These are phyloP conservation scores for Lepidothrix coronata DNA, from an alignment of 2,113 vertebrate genomes.

Conservation along the genomic window DNA sequence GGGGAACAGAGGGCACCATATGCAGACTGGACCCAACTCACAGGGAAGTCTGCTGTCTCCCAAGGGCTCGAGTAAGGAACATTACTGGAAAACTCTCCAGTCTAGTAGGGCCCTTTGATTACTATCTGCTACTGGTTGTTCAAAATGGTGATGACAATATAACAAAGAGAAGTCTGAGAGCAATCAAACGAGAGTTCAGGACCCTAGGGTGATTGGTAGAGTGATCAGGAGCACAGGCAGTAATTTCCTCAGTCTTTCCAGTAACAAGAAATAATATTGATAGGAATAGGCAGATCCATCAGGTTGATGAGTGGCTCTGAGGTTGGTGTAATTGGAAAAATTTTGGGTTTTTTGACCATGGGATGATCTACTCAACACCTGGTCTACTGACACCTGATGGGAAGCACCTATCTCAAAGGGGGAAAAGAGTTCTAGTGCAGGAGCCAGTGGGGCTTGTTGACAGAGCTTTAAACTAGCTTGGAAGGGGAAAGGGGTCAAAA, in stretches of 20 bases:
- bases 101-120: background rate
- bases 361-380: background rate
- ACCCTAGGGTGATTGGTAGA: background rate
- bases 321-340: background rate
- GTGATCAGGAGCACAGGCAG: background rate
- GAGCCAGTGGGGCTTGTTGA: background rate
- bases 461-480: background rate
- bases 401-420: background rate
- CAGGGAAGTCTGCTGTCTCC: background rate
- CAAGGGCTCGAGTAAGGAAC: background rate
- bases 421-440: background rate
- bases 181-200: background rate
- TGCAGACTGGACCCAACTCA: background rate
- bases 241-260: background rate
- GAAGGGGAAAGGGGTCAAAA: background rate
- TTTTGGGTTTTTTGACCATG: background rate
- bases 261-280: background rate
- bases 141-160: background rate
- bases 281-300: background rate
- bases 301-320: background rate
- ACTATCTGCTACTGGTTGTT: background rate
- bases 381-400: background rate
- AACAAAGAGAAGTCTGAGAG: background rate
- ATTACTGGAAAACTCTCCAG: background rate
- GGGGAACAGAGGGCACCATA: background rate